Evolutionary conservation across 2,113 vertebrate species (phyloP).

Genomic region (Prochilodus magdalenae): DNA sequence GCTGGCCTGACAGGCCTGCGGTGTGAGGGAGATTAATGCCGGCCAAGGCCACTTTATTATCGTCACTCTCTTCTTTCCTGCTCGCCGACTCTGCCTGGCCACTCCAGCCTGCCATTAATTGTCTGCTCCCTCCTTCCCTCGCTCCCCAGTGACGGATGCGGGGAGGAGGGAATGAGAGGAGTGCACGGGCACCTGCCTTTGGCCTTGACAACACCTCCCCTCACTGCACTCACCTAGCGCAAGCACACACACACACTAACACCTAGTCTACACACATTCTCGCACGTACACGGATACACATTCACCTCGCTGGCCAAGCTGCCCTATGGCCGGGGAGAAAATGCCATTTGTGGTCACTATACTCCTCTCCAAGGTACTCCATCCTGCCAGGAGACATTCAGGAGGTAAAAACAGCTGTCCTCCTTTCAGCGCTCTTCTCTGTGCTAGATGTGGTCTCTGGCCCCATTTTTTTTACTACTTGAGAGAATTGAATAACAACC

Average conservation of each 20-base stretch:
- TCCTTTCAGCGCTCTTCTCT: constrained; percentile 44
- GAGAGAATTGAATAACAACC: constrained; percentile 24
- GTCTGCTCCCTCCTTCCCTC: constrained; percentile 75
- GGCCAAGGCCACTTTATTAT: constrained; percentile 96
- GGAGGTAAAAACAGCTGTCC: constrained; percentile 53
- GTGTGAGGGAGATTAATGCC: constrained; percentile 99
- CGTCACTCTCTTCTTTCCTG: constrained; percentile 93
- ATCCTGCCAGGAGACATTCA: constrained; percentile 51
- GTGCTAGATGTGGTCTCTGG: constrained; percentile 33
- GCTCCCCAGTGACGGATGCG: constrained; percentile 89
- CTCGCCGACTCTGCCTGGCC: constrained; percentile 91
- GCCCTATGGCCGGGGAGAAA: constrained; percentile 64
- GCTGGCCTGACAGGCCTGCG: constrained; percentile 93
- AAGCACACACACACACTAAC: constrained; percentile 7
- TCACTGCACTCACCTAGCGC: constrained; percentile 40
- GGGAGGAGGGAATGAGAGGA: constrained; percentile 73
- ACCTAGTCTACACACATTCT: background rate
- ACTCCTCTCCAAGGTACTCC: constrained; percentile 54
- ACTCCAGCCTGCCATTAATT: constrained; percentile 95
- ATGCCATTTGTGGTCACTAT: constrained; percentile 76
- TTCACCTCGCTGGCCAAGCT: constrained; percentile 12
- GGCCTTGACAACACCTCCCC: constrained; percentile 81
- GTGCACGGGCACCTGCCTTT: constrained; percentile 84
- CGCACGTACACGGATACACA: constrained; percentile 20
- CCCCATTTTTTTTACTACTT: constrained; percentile 24